These are phyloP conservation scores for Azorinus chamasolen DNA, from an alignment of 2,888 invertebrate genomes.

Conservation along the genomic window DNA sequence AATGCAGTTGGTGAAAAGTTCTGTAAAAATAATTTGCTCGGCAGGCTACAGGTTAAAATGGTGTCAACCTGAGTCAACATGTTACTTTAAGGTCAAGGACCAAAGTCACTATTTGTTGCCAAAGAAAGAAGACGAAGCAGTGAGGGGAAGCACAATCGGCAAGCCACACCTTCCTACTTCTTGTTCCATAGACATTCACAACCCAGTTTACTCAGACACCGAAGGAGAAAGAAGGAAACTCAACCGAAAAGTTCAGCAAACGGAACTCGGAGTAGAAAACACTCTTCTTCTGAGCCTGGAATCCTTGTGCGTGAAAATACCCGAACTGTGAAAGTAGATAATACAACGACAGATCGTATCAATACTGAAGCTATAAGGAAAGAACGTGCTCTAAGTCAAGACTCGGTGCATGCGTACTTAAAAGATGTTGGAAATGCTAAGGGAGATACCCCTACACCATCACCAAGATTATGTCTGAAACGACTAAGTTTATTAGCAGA, in stretches of 20 bases:
- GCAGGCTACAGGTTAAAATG: no score
- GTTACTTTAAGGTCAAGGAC: background rate
- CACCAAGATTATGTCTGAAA: no score
- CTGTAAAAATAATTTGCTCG: no score
- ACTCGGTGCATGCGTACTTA: no score
- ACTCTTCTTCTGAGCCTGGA: slow-evolving; percentile 17
- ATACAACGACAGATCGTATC: slow-evolving; percentile 18
- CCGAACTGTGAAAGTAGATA: slow-evolving; percentile 59
- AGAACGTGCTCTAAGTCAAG: no score
- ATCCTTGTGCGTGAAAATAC: slow-evolving; percentile 44
- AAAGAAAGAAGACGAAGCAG: slow-evolving; percentile 46
- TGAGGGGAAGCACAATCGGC: slow-evolving; percentile 33
- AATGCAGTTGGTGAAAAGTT: no score
- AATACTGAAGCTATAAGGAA: no score
- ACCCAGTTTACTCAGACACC: background rate
- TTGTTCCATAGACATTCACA: slow-evolving; percentile 27
- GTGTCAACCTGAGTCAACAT: no score
- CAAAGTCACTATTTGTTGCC: slow-evolving; percentile 25
- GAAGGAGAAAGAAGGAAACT: slow-evolving; percentile 1
- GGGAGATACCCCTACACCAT: no score
- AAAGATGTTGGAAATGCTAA: no score
- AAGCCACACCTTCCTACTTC: slow-evolving; percentile 10
- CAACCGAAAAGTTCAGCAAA: background rate
- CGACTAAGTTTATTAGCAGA: no score
- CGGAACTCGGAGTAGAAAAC: no score